Evolutionary conservation across 2,113 vertebrate species (phyloP).

Genomic region (Heterocephalus glaber): DNA sequence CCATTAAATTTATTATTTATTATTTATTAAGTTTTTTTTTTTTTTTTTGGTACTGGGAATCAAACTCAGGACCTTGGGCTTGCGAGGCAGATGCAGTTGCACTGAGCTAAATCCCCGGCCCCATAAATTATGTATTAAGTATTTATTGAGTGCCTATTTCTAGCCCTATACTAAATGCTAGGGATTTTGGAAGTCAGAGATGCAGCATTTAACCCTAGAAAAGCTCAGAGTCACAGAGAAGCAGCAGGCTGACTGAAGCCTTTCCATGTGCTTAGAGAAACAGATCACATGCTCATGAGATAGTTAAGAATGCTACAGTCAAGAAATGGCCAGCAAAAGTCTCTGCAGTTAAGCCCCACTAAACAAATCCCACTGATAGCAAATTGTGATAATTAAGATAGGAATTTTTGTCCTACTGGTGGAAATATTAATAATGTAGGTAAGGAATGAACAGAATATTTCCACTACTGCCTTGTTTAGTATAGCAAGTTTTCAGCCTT

Average conservation of each 20-base stretch:
- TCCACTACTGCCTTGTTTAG: background rate
- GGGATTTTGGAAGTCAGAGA: background rate
- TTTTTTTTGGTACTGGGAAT: too few relatives aligned
- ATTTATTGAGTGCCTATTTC: background rate
- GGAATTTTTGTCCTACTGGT: background rate
- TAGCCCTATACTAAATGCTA: background rate
- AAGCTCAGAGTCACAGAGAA: background rate
- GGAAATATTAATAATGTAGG: background rate
- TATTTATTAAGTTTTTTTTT: background rate
- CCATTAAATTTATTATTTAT: background rate
- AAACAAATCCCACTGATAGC: background rate
- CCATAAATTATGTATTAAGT: background rate
- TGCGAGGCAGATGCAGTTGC: too few relatives aligned
- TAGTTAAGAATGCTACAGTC: background rate
- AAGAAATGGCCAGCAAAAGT: background rate
- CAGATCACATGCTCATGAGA: background rate
- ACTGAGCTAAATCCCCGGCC: too few relatives aligned
- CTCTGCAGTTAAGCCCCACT: background rate
- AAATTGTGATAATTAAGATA: background rate
- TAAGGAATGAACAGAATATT: background rate
- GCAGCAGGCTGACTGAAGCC: background rate
- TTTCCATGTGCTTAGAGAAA: slow-evolving; percentile 5
- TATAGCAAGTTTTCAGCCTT: background rate
- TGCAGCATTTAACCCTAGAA: background rate
- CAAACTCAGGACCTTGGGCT: too few relatives aligned